Conservation (phyloP, 2,113 vertebrate species). For the Lycaon pictus region DNA sequence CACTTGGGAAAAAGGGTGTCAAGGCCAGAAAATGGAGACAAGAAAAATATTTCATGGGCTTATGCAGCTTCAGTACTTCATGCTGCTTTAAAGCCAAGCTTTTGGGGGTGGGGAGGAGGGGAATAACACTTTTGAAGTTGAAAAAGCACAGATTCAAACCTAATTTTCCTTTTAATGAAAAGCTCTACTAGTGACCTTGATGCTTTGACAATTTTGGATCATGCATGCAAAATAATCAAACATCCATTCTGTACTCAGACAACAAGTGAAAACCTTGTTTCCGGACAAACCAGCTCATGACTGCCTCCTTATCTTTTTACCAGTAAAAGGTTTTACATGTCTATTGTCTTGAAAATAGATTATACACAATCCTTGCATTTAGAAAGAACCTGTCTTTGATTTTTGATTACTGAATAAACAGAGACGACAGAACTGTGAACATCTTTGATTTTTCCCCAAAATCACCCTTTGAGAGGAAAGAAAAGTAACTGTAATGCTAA, state of each 20-base stretch:
- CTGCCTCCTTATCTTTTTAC: conserved; percentile 77
- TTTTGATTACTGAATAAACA: conserved; percentile 61
- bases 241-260: conserved; percentile 81
- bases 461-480: conserved; percentile 80
- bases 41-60: conserved; percentile 57
- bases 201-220: conserved; percentile 92
- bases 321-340: conserved; percentile 69
- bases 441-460: conserved; percentile 81
- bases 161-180: conserved; percentile 68
- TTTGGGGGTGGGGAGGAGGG: background rate
- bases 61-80: conserved; percentile 57
- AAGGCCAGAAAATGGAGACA: conserved; percentile 69
- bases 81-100: conserved; percentile 43
- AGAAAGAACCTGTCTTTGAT: conserved; percentile 28
- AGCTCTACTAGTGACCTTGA: conserved; percentile 85
- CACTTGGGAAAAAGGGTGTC: conserved; percentile 70
- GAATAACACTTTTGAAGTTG: conserved; percentile 76
- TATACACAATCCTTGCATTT: conserved; percentile 3
- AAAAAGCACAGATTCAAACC: conserved; percentile 63
- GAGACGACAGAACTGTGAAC: conserved; percentile 77
- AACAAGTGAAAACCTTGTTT: conserved; percentile 85
- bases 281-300: conserved; percentile 85
- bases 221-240: conserved; percentile 89
- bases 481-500: conserved; percentile 75
- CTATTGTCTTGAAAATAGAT: conserved; percentile 15